phyloP scores from a whole-genome alignment of 2,797 vertebrate species.

The Aselliscus stoliczkanus region DNA sequence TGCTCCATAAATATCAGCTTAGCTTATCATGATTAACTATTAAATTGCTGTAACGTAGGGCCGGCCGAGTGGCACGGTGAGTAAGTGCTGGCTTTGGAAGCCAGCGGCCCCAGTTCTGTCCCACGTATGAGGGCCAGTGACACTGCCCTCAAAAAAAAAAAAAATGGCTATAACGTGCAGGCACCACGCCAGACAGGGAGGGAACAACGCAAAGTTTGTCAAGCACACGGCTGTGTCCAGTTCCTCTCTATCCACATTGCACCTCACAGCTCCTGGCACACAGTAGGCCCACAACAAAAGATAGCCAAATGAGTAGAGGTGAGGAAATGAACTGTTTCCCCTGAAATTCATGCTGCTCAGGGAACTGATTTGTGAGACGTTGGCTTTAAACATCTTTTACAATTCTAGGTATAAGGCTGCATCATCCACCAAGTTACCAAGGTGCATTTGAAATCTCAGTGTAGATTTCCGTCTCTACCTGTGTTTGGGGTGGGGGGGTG shows the following conservation, averaged over 20 bases:
- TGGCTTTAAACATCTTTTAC: not conserved
- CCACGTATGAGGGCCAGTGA: too few species aligned
- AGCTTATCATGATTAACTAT: not conserved
- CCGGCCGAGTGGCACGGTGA: too few species aligned
- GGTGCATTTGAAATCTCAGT: not conserved
- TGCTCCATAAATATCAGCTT: too few species aligned
- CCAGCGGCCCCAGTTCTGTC: too few species aligned
- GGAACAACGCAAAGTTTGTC: not conserved
- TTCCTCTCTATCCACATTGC: not conserved
- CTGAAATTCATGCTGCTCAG: not conserved
- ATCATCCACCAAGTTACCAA: not conserved
- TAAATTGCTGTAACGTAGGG: too few species aligned
- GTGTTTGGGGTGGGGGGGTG: not conserved
- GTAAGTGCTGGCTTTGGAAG: too few species aligned
- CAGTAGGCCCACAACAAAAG: not conserved
- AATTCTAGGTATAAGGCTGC: not conserved
- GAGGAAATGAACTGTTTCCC: not conserved
- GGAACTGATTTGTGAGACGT: not conserved
- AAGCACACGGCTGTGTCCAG: not conserved
- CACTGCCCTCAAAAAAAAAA: too few species aligned
- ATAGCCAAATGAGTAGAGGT: not conserved
- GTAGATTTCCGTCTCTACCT: not conserved
- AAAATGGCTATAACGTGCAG: too few species aligned
- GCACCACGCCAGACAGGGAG: not conserved
- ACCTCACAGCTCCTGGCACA: not conserved